Conservation (phyloP, 1,140 invertebrate genomes). For the Epicauta chinensis region DNA sequence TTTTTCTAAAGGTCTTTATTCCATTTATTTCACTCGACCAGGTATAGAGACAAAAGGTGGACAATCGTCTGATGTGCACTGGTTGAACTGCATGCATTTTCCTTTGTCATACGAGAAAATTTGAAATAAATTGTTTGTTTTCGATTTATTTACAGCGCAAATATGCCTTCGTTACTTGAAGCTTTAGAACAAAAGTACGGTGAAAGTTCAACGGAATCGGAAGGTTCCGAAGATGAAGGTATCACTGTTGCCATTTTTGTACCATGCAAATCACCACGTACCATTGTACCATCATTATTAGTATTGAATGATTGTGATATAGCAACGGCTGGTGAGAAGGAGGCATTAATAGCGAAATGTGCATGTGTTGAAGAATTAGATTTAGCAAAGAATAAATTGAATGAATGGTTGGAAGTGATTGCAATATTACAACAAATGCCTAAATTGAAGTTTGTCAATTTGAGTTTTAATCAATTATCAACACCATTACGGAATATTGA, state of each 20-base stretch:
- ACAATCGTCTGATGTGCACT: no score
- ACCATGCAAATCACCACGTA: conserved; percentile 69
- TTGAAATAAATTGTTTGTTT: no score
- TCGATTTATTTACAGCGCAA: conserved; percentile 19
- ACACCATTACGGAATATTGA: conserved; percentile 50
- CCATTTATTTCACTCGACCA: no score
- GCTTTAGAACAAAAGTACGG: conserved; percentile 80
- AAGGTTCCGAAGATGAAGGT: conserved; percentile 51
- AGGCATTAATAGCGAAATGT: conserved; percentile 72
- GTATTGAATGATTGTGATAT: conserved; percentile 87
- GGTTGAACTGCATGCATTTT: no score
- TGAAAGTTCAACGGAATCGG: conserved; percentile 49
- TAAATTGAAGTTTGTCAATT: conserved; percentile 79
- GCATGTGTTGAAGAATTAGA: conserved; percentile 82
- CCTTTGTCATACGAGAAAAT: no score
- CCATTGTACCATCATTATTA: conserved; percentile 72
- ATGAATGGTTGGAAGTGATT: conserved; percentile 80
- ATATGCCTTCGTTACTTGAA: conserved; percentile 77
- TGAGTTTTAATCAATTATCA: conserved; percentile 80
- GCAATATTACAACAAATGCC: conserved; percentile 81
- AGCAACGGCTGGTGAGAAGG: conserved; percentile 74
- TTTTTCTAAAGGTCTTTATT: no score
- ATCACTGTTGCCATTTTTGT: conserved; percentile 72
- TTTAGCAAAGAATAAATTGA: conserved; percentile 81
- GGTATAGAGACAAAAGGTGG: no score